These are phyloP conservation scores for Eciton burchellii DNA, from an alignment of 1,140 invertebrate species.

Conservation along the genomic window DNA sequence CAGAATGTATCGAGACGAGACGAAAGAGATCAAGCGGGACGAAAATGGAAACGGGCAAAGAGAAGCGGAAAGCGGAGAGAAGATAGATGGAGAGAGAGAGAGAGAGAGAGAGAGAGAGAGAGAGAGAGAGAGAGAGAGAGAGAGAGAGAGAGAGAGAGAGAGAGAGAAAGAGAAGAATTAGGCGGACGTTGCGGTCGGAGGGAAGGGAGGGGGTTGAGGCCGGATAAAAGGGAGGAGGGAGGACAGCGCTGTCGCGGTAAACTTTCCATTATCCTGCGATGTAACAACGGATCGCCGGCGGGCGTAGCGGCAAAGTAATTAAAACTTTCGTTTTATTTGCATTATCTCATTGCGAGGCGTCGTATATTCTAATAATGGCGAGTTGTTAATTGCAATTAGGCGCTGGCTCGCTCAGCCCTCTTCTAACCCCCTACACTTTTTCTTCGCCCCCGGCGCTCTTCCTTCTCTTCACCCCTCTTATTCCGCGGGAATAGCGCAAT, in stretches of 20 bases:
- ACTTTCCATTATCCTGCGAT: constrained; percentile 83
- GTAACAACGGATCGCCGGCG: constrained; percentile 80
- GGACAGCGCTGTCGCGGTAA: constrained; percentile 80
- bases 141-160: not conserved
- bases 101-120: constrained; percentile 21
- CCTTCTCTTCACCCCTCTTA: not conserved
- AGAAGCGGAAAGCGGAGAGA: constrained; percentile 57
- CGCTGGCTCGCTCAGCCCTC: constrained; percentile 74
- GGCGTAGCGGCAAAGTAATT: constrained; percentile 84
- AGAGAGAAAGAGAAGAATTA: constrained; percentile 30
- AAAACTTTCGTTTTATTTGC: constrained; percentile 86
- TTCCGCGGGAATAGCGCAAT: constrained; percentile 36
- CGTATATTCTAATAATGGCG: constrained; percentile 85
- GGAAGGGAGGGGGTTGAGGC: constrained; percentile 35
- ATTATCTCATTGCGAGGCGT: constrained; percentile 85
- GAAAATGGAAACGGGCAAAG: constrained; percentile 50
- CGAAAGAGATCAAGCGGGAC: constrained; percentile 69
- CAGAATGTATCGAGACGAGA: constrained; percentile 71
- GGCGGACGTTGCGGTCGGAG: constrained; percentile 45
- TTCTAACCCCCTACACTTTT: constrained; percentile 48
- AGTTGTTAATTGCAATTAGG: constrained; percentile 86
- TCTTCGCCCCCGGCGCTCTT: constrained; percentile 11
- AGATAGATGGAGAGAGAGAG: constrained; percentile 29
- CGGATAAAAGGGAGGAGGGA: constrained; percentile 58
- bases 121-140: constrained; percentile 14